A percentile compares a stretch with the other conserved stretches of the same genome.
Evolutionary conservation across 1,140 invertebrate species (phyloP).

Genomic region (Brachionus plicatilis): DNA sequence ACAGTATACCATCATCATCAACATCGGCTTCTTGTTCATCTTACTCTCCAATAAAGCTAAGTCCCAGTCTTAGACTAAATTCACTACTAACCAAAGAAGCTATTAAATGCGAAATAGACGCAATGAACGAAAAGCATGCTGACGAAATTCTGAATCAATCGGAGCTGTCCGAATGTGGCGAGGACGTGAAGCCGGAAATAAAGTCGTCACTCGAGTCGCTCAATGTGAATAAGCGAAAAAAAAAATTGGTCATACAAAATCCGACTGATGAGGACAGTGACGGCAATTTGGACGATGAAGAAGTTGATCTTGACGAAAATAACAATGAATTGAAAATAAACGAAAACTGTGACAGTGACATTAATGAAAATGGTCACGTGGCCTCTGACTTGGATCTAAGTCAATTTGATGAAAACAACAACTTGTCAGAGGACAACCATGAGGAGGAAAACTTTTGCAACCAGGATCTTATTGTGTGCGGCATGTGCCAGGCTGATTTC

Average conservation of each 20-base stretch:
- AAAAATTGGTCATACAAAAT: neutral
- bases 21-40: conserved; percentile 24
- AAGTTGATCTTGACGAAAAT: conserved; percentile 3
- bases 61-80: neutral
- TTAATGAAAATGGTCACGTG: neutral
- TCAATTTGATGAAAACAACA: conserved; percentile 28
- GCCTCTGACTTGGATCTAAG: neutral
- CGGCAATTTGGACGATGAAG: conserved; percentile 4
- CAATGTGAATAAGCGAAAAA: conserved; percentile 19
- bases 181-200: neutral
- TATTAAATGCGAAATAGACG: neutral
- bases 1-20: conserved; percentile 12
- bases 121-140: conserved; percentile 10
- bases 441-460: neutral
- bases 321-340: conserved; percentile 20
- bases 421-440: neutral
- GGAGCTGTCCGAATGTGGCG: neutral
- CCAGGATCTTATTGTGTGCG: conserved; percentile 38
- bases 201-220: neutral
- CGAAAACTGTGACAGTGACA: neutral
- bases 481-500: conserved; percentile 35
- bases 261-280: conserved; percentile 5
- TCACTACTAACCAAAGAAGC: neutral
- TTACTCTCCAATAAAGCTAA: neutral
- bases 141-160: conserved; percentile 3